A percentile compares a stretch with the other conserved stretches of the same genome.
Conservation (phyloP, 1,140 invertebrate species). For the Hormaphis cornu region DNA sequence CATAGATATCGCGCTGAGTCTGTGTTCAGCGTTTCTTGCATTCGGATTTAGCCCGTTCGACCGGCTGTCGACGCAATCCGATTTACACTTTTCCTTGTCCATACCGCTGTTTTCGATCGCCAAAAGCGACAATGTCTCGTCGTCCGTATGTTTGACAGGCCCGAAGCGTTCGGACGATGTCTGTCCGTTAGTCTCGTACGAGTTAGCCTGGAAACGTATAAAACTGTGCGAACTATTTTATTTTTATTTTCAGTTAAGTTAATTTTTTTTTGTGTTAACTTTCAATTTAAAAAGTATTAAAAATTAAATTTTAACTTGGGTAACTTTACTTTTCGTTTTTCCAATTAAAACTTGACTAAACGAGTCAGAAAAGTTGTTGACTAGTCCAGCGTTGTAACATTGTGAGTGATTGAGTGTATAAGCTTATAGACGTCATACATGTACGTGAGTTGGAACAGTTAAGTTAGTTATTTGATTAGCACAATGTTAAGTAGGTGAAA, state of each 20-base stretch:
- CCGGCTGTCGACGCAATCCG: background rate
- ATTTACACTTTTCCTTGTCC: conserved; percentile 8
- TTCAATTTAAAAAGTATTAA: background rate
- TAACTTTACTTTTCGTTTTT: background rate
- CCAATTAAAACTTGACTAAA: too few relatives aligned
- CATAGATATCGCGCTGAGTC: background rate
- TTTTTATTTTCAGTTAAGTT: background rate
- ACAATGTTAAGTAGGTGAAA: too few relatives aligned
- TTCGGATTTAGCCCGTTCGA: background rate
- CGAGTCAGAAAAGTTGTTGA: too few relatives aligned
- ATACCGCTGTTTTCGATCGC: background rate
- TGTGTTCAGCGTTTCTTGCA: background rate
- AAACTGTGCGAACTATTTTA: background rate
- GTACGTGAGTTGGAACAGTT: too few relatives aligned
- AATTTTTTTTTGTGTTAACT: background rate
- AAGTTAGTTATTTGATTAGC: too few relatives aligned
- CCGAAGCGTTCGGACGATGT: background rate
- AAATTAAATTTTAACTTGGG: background rate
- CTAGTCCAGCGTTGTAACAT: too few relatives aligned
- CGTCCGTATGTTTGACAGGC: background rate
- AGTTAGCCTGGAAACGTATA: background rate
- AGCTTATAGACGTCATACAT: too few relatives aligned
- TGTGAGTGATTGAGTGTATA: too few relatives aligned
- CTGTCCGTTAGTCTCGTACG: background rate
- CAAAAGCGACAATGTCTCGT: background rate